Conservation (phyloP, 2,888 invertebrate species). For the Meta bourneti region DNA sequence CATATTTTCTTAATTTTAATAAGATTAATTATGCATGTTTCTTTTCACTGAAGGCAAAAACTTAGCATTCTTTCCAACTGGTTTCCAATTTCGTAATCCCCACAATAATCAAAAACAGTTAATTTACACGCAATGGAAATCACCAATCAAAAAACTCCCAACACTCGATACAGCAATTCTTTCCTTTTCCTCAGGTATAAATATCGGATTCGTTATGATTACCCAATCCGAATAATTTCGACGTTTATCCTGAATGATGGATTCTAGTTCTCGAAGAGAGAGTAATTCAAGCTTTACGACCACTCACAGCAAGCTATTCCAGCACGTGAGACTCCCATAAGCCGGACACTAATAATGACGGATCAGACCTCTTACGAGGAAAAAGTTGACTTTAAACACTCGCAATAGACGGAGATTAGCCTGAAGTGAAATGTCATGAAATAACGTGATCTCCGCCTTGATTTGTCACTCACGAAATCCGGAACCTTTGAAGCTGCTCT, state of each 20-base stretch:
- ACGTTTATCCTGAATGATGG: conserved; percentile 8
- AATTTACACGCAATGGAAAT: no score
- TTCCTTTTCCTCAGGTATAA: no score
- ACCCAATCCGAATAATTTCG: background rate
- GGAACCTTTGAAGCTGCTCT: background rate
- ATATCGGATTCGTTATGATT: background rate
- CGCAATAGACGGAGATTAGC: conserved; percentile 28
- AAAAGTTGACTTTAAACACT: conserved; percentile 53
- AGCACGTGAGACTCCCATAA: conserved; percentile 17
- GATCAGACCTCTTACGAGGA: conserved; percentile 20
- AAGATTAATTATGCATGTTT: no score
- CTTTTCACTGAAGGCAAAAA: no score
- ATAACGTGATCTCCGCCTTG: conserved; percentile 12
- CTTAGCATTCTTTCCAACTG: no score
- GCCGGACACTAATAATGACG: conserved; percentile 59
- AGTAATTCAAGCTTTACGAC: background rate
- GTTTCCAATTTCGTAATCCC: no score
- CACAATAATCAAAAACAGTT: no score
- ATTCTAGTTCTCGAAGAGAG: background rate
- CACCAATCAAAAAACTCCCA: no score
- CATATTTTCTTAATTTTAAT: no score
- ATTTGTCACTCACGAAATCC: conserved; percentile 28
- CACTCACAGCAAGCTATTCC: background rate
- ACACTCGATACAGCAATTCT: no score
- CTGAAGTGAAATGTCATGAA: conserved; percentile 19